Base-by-base conservation (phyloP, 2,888 invertebrate species). In the Epinotia bilunana region DNA sequence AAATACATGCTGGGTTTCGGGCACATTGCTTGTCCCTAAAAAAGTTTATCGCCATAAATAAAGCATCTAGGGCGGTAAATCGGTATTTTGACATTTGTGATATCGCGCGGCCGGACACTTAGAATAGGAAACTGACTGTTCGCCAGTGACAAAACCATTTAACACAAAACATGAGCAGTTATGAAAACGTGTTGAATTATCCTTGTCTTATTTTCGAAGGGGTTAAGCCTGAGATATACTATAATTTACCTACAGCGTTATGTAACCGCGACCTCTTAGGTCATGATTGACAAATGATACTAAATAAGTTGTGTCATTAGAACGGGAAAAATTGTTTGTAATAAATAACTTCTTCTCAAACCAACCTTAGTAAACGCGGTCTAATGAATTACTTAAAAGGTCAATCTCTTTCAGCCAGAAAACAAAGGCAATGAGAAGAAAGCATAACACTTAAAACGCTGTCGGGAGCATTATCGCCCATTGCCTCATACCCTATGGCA, bases 401-500 rank as follows among this genome's bases (percentile, higher is more conserved):
- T 72, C 57, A 67, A 67, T 33, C 16, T 4, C n/a, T 43, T 57
- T 58, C 33, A 11, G 1, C 11, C 20, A 20, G 70, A 70, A 71
- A 71, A 71, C 53, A 60, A 74, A 55, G 20, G 64, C 49, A 53
- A 67, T 18, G 43, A 11, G n/a, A 46, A 46, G 46, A 49, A 72
- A 72, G 61, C 49, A 61, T 63, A 57, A 67, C 75, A 57, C 65
- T 75, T 72, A 67, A 28, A 67, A 67, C 12, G 20, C 18, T 18
- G 55, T 43, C 55, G 58, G n/a, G 23, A 46, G 61, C 62, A 58
- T 74, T 77, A 76, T 65, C 76, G 80, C 75, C 79, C 76, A 80
- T 82, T 83, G 82, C 55, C 43, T 82, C 79, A 78, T 80, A 79
- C 78, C 78, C 80, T 78, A 82, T 82, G 79, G 79, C 80, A 81